Evolutionary conservation across 2,888 invertebrate species (phyloP).

Genomic region (Leptinotarsa tumamoca): DNA sequence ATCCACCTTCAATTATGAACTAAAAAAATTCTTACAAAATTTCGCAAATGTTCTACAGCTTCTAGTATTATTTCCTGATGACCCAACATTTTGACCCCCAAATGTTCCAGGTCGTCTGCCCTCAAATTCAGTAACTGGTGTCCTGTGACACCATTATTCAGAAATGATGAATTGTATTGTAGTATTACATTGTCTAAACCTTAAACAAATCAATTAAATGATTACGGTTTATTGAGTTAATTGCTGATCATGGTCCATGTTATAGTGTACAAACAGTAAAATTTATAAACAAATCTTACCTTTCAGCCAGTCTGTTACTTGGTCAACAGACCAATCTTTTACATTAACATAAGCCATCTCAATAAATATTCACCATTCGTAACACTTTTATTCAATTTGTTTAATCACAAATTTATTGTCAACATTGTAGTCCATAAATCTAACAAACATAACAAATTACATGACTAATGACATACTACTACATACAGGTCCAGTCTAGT

Average conservation of each 20-base stretch:
- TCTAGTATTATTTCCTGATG: constrained; percentile 95
- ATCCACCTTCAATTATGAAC: too few species aligned
- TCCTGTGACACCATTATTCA: constrained; percentile 85
- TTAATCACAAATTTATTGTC: constrained; percentile 7
- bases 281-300: constrained; percentile 69
- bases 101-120: constrained; percentile 88
- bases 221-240: constrained; percentile 26
- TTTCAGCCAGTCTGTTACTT: constrained; percentile 91
- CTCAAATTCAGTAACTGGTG: constrained; percentile 85
- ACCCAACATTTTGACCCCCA: constrained; percentile 88
- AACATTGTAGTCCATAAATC: neutral
- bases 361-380: neutral
- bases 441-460: neutral
- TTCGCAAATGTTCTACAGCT: constrained; percentile 89
- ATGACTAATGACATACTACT: neutral
- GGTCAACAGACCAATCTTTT: constrained; percentile 90
- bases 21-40: constrained; percentile 77
- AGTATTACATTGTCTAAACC: constrained; percentile 84
- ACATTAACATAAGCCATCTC: constrained; percentile 87
- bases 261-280: constrained; percentile 7
- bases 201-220: constrained; percentile 61
- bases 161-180: constrained; percentile 81
- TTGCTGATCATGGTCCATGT: constrained; percentile 21
- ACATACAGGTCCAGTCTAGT: neutral
- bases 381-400: constrained; percentile 1